Base-by-base conservation (phyloP, 64 coral and sea anemone genomes). In the Acropora yongei region DNA sequence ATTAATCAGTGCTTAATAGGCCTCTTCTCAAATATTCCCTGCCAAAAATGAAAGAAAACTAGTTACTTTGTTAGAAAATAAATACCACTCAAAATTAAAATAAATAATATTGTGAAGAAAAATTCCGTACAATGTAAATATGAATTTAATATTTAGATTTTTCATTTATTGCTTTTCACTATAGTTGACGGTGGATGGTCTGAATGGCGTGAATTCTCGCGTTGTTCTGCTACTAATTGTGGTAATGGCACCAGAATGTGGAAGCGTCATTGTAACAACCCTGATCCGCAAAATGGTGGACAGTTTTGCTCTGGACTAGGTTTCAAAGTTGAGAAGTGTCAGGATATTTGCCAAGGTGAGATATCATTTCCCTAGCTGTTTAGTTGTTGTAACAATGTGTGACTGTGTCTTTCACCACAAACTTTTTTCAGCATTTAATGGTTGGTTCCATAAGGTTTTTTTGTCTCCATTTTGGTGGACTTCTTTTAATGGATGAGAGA, bases 161-260 rank as follows among this genome's bases (percentile, higher is more conserved):
- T 71, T 71, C 5, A 30, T 20, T 66, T 76, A 4, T 44, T 12
- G 41, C n/a, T n/a, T n/a, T 39, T 76, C 44, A 2, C 6, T 58
- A 16, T 20, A 85, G 82, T 85, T 47, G 82, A 85, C 30, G 82
- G 82, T 85, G 82, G 82, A 1, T 85, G 82, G 82, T 85, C 82
- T 12, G 45, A 45, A 7, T 85, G 82, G 82, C 0, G 8, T 2
- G 82, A 85, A 16, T 85, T 85, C 65, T 6, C 12, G 49, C 63
- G 63, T 3, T 85, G 82, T 71, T 9, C 41, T 46, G 65, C 82
- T 12, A 0, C 41, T 5, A 72, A 85, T 12, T 85, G 82, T 71
- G 82, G 82, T 14, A 72, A 68, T 85, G 82, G 82, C 2, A 85
- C 44, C 17, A 69, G 66, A 63, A 71, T 50, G 82, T 49, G 47